Evolutionary conservation across 2,888 invertebrate species (phyloP).

Genomic region (Scrobipalpa atriplicella): DNA sequence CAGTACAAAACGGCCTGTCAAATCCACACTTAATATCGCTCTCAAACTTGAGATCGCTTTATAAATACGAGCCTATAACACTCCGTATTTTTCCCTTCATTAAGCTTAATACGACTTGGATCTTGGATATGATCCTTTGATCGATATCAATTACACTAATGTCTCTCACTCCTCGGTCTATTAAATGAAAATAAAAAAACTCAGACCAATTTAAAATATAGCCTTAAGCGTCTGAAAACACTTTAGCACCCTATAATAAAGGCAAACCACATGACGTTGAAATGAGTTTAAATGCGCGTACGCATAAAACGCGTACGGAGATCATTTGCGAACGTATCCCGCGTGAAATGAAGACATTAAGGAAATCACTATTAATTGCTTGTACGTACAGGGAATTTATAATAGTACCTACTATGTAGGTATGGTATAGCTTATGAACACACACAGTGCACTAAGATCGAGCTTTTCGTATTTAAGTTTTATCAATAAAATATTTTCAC

Average conservation of each 20-base stretch:
- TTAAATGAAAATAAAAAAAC: constrained; percentile 3
- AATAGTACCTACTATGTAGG: not conserved
- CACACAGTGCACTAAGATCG: too few species aligned
- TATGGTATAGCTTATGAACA: too few species aligned
- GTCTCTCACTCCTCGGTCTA: not conserved
- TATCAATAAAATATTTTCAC: too few species aligned
- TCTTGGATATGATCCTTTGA: not conserved
- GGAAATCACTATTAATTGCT: constrained; percentile 27
- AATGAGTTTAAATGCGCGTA: constrained; percentile 15
- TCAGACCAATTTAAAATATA: not conserved
- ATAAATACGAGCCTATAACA: too few species aligned
- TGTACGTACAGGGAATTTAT: not conserved
- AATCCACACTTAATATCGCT: too few species aligned
- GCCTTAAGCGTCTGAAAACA: constrained; percentile 12
- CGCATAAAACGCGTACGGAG: not conserved
- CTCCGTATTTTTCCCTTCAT: not conserved
- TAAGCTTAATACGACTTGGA: not conserved
- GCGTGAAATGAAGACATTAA: constrained; percentile 29
- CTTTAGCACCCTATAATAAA: constrained; percentile 23
- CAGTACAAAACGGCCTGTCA: too few species aligned
- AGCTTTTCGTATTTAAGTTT: too few species aligned
- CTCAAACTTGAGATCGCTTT: too few species aligned
- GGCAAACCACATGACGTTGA: constrained; percentile 14
- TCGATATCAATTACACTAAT: not conserved
- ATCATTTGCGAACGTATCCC: constrained; percentile 10